Percentiles rank a stretch among this genome's conserved stretches.
Evolutionary conservation across 1,140 invertebrate species (phyloP).

Genomic region (Drosophila triauraria): DNA sequence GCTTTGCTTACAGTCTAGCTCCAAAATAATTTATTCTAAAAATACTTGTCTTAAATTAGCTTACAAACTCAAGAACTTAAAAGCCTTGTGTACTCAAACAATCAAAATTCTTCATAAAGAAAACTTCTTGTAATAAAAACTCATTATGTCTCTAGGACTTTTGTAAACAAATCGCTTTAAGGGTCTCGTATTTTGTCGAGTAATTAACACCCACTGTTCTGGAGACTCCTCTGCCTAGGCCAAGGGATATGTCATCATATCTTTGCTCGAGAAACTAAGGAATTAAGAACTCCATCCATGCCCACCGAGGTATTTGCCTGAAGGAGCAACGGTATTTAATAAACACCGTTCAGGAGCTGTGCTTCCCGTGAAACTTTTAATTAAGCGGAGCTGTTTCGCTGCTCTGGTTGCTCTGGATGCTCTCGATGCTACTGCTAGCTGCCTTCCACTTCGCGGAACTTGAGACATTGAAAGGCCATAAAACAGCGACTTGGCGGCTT

Average conservation of each 20-base stretch:
- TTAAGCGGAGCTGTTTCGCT: constrained; percentile 54
- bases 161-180: constrained; percentile 12
- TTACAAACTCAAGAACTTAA: background rate
- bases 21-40: too few relatives aligned
- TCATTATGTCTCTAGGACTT: constrained; percentile 1
- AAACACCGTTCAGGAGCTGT: constrained; percentile 56
- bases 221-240: constrained; percentile 3
- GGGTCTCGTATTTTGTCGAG: background rate
- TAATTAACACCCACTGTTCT: constrained; percentile 24
- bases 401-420: constrained; percentile 1
- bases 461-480: constrained; percentile 52
- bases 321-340: constrained; percentile 73
- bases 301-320: constrained; percentile 36
- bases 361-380: constrained; percentile 68
- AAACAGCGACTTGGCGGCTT: constrained; percentile 56
- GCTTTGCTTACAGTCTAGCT: background rate
- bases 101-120: background rate
- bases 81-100: background rate
- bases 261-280: constrained; percentile 10
- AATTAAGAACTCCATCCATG: background rate
- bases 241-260: constrained; percentile 60
- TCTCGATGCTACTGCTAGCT: constrained; percentile 6
- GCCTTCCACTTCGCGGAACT: constrained; percentile 31
- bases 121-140: background rate
- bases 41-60: background rate